Evolutionary conservation across 53 echinoderm and acorn worm species (phyloP).

Genomic region (Zoroaster sp.): DNA sequence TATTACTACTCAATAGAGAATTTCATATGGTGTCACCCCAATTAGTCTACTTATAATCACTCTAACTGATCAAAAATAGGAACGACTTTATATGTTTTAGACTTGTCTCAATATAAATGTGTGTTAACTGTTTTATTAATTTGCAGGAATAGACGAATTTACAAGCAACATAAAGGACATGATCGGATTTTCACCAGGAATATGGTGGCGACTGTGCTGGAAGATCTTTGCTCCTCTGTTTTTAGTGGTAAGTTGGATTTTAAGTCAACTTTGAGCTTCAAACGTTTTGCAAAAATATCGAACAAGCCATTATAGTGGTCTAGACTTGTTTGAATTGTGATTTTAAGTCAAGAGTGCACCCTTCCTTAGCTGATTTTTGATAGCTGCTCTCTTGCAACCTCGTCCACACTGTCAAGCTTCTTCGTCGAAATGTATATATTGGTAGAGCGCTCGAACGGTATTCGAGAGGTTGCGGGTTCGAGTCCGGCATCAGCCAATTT

Average conservation of each 20-base stretch:
- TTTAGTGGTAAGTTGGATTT: conserved; percentile 48
- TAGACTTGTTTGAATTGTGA: not conserved
- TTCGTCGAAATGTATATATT: too few relatives aligned
- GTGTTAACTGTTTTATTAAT: not conserved
- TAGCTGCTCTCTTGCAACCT: too few relatives aligned
- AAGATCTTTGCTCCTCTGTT: conserved; percentile 61
- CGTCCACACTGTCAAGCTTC: too few relatives aligned
- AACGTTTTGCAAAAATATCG: not conserved
- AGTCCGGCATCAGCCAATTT: too few relatives aligned
- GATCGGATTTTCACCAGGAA: conserved; percentile 53
- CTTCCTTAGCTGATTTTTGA: too few relatives aligned
- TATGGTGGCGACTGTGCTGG: conserved; percentile 69
- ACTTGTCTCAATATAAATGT: not conserved
- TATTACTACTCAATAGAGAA: too few relatives aligned
- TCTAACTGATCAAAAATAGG: not conserved
- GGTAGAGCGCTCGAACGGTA: too few relatives aligned
- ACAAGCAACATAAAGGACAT: conserved; percentile 45
- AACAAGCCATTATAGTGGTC: not conserved
- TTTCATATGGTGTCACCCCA: too few relatives aligned
- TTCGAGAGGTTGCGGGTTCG: too few relatives aligned
- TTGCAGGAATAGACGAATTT: conserved; percentile 52
- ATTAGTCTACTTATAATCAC: not conserved
- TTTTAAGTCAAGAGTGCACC: too few relatives aligned
- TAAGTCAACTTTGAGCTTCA: not conserved
- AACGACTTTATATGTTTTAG: not conserved